Conservation (phyloP, 2,888 invertebrate species). For the Empis stercorea region DNA sequence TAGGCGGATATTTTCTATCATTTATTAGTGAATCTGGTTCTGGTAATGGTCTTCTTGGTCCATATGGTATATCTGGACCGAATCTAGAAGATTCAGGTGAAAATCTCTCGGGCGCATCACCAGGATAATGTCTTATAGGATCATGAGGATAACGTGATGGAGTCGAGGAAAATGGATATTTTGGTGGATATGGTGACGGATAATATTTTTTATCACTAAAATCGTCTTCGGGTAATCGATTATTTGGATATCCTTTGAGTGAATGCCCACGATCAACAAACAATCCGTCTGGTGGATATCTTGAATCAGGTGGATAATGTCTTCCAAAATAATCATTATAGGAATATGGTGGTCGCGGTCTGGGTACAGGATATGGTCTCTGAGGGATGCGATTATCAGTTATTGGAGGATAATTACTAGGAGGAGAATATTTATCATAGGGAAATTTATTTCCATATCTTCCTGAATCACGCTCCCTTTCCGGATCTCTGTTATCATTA, state of each 20-base stretch:
- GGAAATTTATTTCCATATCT: slow-evolving; percentile 4
- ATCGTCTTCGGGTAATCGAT: slow-evolving; percentile 31
- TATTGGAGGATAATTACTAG: slow-evolving; percentile 16
- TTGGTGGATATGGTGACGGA: slow-evolving; percentile 28
- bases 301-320: slow-evolving; percentile 9
- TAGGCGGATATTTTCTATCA: slow-evolving; percentile 37
- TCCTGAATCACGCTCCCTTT: slow-evolving; percentile 16
- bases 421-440: slow-evolving; percentile 1
- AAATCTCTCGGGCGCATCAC: slow-evolving; percentile 8
- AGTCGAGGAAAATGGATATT: slow-evolving; percentile 14
- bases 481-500: slow-evolving; percentile 16
- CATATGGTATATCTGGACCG: slow-evolving; percentile 37
- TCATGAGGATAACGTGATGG: slow-evolving; percentile 23
- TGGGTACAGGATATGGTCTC: slow-evolving; percentile 13
- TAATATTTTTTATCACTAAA: slow-evolving; percentile 37
- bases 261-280: slow-evolving; percentile 22
- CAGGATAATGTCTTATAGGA: slow-evolving; percentile 27
- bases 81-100: slow-evolving; percentile 1
- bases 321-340: slow-evolving; percentile 11
- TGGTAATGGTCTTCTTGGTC: slow-evolving; percentile 22
- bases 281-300: not conserved
- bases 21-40: slow-evolving; percentile 37
- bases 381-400: slow-evolving; percentile 14
- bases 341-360: slow-evolving; percentile 22
- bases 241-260: slow-evolving; percentile 21